Conservation (phyloP, 2,888 invertebrate species). For the Pseudoips prasinana region DNA sequence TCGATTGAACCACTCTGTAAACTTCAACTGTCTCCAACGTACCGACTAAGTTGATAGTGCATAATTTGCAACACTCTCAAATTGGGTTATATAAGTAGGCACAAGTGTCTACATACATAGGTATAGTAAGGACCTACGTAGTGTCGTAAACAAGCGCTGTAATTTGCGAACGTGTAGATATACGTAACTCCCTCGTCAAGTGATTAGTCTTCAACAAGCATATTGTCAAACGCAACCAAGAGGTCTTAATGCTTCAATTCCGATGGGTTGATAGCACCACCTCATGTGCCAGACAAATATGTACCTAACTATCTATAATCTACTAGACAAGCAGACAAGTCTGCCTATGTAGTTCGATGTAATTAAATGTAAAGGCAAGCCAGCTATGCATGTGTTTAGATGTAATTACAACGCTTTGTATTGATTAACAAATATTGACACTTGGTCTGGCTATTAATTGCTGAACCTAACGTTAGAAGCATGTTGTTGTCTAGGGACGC, state of each 20-base stretch:
- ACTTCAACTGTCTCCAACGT: constrained; percentile 11
- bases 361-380: constrained; percentile 30
- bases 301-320: neutral
- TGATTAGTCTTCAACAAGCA: constrained; percentile 52
- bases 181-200: constrained; percentile 42
- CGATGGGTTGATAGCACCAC: too few relatives aligned
- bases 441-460: constrained; percentile 32
- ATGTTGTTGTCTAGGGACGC: too few relatives aligned
- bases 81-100: constrained; percentile 50
- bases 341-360: constrained; percentile 22
- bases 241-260: constrained; percentile 38
- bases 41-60: constrained; percentile 38
- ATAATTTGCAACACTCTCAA: constrained; percentile 42
- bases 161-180: constrained; percentile 56
- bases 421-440: constrained; percentile 45
- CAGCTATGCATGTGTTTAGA: constrained; percentile 6
- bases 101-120: too few relatives aligned
- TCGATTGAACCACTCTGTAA: too few relatives aligned
- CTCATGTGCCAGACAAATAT: neutral
- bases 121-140: too few relatives aligned
- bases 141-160: constrained; percentile 52
- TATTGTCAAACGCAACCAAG: constrained; percentile 49
- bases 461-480: constrained; percentile 19
- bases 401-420: constrained; percentile 42
- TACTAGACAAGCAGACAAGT: neutral